Evolutionary conservation across 2,888 invertebrate genomes (phyloP).

Genomic region (Hyposoter dolosus): DNA sequence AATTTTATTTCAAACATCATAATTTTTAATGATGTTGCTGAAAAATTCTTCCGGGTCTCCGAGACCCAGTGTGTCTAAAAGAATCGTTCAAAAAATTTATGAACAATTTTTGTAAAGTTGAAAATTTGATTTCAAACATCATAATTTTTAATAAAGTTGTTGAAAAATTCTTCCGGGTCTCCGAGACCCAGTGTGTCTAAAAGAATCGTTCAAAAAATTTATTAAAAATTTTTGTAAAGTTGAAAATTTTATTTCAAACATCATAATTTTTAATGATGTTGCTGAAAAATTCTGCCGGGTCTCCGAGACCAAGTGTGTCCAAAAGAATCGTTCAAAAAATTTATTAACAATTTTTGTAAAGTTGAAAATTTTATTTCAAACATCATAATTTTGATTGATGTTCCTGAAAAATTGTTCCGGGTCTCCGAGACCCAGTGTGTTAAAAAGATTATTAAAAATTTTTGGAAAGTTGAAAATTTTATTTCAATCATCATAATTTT

Average conservation of each 20-base stretch:
- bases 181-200: not conserved
- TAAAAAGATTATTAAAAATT: not conserved
- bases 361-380: not conserved
- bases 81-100: not conserved
- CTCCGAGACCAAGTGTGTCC: too few species aligned
- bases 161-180: too few species aligned
- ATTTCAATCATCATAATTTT: not conserved
- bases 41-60: too few species aligned
- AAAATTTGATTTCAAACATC: not conserved
- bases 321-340: not conserved
- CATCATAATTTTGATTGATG: too few species aligned
- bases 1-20: not conserved
- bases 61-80: not conserved
- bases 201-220: not conserved
- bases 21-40: too few species aligned
- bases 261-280: too few species aligned
- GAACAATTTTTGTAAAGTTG: not conserved
- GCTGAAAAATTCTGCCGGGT: too few species aligned
- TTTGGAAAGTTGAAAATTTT: not conserved
- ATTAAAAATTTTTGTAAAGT: not conserved
- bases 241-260: not conserved
- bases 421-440: too few species aligned
- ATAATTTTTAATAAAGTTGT: too few species aligned
- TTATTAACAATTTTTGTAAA: not conserved
- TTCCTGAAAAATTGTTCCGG: too few species aligned